These are phyloP conservation scores for Lithosia quadra DNA, from an alignment of 2,888 invertebrate genomes.

Conservation along the genomic window DNA sequence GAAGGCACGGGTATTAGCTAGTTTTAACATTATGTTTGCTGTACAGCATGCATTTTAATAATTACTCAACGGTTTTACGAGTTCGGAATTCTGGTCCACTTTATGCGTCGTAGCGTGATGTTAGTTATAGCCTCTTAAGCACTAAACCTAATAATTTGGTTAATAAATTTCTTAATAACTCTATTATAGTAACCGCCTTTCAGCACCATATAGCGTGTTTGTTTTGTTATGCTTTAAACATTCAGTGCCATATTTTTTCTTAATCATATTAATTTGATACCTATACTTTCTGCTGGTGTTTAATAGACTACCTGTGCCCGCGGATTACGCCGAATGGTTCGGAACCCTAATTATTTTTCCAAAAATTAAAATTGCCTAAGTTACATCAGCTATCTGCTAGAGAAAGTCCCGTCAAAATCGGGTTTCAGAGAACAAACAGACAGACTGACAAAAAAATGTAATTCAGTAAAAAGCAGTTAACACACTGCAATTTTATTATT, in stretches of 20 bases:
- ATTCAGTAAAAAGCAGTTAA: too few species aligned
- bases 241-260: not conserved
- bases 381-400: too few species aligned
- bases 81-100: not conserved
- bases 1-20: not conserved
- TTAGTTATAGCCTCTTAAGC: not conserved
- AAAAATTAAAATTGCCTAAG: too few species aligned
- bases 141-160: slow-evolving; percentile 1
- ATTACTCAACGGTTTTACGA: not conserved
- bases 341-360: too few species aligned
- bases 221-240: not conserved
- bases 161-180: not conserved
- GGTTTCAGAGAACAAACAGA: too few species aligned
- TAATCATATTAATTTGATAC: not conserved
- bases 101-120: not conserved
- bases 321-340: too few species aligned
- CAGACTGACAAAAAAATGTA: too few species aligned
- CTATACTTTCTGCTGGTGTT: too few species aligned
- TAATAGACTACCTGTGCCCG: too few species aligned
- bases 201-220: not conserved
- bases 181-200: not conserved
- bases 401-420: too few species aligned
- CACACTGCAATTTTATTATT: too few species aligned
- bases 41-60: not conserved
- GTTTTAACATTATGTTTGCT: not conserved